A percentile compares a stretch with the other conserved stretches of the same genome.
These are phyloP conservation scores for Lamprotornis superbus DNA, from an alignment of 2,113 vertebrate genomes.

Conservation along the genomic window DNA sequence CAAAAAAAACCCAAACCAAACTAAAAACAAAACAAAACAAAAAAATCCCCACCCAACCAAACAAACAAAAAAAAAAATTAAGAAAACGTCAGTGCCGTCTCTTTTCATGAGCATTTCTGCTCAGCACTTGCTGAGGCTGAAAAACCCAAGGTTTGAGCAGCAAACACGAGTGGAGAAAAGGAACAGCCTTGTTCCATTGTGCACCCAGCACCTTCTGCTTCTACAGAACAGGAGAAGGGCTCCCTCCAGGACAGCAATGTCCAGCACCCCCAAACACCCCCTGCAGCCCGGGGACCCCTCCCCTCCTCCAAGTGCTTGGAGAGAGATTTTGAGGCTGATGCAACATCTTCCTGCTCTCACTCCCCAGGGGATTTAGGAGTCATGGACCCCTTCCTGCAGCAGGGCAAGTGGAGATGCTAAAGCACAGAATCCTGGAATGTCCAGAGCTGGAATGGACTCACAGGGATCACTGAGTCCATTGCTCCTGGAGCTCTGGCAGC, in stretches of 20 bases:
- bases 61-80: too few species aligned
- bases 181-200: neutral
- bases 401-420: neutral
- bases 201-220: neutral
- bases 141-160: neutral
- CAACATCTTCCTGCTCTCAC: neutral
- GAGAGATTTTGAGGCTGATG: neutral
- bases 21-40: neutral
- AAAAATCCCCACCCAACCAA: neutral
- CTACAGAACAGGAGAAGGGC: neutral
- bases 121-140: neutral
- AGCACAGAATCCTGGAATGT: neutral
- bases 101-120: neutral
- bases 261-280: neutral
- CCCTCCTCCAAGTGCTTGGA: neutral
- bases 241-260: neutral
- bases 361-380: neutral
- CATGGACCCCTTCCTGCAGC: neutral
- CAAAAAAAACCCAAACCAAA: neutral
- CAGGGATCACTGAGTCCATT: accelerated
- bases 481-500: neutral
- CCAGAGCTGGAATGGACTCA: accelerated
- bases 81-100: neutral
- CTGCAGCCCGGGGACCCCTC: neutral
- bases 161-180: neutral